Conservation (phyloP, 1,140 invertebrate species). For the Drosophila novamexicana region DNA sequence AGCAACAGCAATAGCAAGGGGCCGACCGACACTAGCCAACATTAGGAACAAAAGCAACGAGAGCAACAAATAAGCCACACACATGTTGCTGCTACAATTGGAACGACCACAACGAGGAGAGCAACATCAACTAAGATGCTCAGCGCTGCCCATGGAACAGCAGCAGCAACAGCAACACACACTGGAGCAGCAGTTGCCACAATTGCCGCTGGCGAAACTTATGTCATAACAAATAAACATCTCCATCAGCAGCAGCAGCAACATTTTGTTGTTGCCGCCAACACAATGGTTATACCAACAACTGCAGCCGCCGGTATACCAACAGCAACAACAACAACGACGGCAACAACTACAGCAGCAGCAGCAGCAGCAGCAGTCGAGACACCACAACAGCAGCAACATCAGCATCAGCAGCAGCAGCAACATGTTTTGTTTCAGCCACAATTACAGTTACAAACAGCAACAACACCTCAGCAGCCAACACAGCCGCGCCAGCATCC, state of each 20-base stretch:
- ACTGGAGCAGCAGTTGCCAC: constrained; percentile 48
- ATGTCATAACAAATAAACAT: constrained; percentile 79
- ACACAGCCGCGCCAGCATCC: constrained; percentile 89
- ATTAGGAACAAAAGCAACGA: constrained; percentile 6
- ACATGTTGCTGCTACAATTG: constrained; percentile 73
- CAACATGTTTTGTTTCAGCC: constrained; percentile 73
- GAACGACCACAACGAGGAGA: constrained; percentile 30
- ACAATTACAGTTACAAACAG: constrained; percentile 66
- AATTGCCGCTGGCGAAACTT: constrained; percentile 69
- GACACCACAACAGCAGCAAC: constrained; percentile 47
- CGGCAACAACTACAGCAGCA: constrained; percentile 36
- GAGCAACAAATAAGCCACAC: constrained; percentile 51
- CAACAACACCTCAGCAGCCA: constrained; percentile 77
- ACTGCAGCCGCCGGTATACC: constrained; percentile 68
- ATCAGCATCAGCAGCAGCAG: constrained; percentile 55
- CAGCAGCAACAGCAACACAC: constrained; percentile 52
- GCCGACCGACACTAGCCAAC: constrained; percentile 16
- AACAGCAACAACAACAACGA: constrained; percentile 70
- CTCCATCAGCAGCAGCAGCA: constrained; percentile 48
- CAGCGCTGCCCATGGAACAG: constrained; percentile 73
- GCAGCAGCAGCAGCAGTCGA: constrained; percentile 37
- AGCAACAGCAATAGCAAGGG: background rate
- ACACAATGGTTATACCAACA: constrained; percentile 83
- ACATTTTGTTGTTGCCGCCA: constrained; percentile 70
- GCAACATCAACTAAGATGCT: constrained; percentile 66